Evolutionary conservation across 2,113 vertebrate genomes (phyloP), one percentile per base, ranked within the genome.

Genomic region (Rhadina sibilatrix): DNA sequence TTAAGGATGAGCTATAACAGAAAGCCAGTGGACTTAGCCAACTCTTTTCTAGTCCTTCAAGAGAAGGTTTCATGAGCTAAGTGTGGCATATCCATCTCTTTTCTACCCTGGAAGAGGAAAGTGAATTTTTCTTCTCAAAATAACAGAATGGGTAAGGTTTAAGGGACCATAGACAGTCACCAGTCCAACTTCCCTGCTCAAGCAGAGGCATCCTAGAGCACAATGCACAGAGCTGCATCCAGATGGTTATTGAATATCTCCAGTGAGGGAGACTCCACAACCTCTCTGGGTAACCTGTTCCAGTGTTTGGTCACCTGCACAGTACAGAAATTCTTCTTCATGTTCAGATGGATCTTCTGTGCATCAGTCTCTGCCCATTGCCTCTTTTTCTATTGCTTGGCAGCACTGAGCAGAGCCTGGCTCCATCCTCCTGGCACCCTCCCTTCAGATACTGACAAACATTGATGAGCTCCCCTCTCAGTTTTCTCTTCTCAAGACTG

Each of bases 401-500:
- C n/a, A 68, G 21, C 47, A 12, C 61, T 22, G 20, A 89, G 61
- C 63, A 82, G 53, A 68, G 30, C 12, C n/a, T 46, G 47, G 30
- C 17, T 76, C 30, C 46, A 47, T 53, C n/a, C 11, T 76, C 30
- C 25, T 60, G 46, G 2, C 24, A n/a, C n/a, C 22, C 22, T 75
- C 68, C 35, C 16, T 68, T 46, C 61, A 40, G n/a, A 21, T 0
- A 21, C 24, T 40, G 28, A 53, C 12, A 31, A 61, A 54, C 14
- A 31, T 2, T 24, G 24, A n/a, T 40, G n/a, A 47, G 20, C 1
- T 18, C 2, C 7, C n/a, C 11, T 53, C 46, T 2, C 44, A 52
- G 11, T 15, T 17, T 8, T 30, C 27, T 44, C 12, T 23, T 44
- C 27, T 27, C 0, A 0, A 66, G 19, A 0, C 28, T 52, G 44